phyloP scores from a whole-genome alignment of 2,113 vertebrate species.

The Suricata suricatta region DNA sequence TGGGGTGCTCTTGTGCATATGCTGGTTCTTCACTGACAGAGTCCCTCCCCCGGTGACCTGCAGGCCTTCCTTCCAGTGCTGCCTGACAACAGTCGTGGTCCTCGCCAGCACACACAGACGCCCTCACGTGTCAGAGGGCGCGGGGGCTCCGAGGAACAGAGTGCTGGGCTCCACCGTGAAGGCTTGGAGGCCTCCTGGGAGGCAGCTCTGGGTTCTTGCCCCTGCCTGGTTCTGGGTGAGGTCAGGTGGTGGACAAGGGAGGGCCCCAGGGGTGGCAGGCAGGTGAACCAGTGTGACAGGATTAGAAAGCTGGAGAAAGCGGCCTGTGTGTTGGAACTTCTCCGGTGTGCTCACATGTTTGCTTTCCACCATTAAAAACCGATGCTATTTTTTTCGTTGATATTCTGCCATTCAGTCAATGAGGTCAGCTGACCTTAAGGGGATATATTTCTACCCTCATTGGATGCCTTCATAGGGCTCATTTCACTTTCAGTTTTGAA shows the following conservation, averaged over 20 bases:
- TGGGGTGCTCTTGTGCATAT: accelerated
- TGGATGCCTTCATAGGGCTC: neutral
- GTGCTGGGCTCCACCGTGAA: accelerated
- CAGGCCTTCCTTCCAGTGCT: neutral
- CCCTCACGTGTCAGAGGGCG: neutral
- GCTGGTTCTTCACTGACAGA: neutral
- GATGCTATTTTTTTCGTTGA: neutral
- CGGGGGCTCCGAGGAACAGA: neutral
- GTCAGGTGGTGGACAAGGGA: accelerated
- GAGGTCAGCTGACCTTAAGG: neutral
- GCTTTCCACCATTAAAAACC: neutral
- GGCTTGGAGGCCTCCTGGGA: neutral
- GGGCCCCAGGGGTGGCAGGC: accelerated
- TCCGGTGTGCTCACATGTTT: neutral
- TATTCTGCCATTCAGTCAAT: neutral
- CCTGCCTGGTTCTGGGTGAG: neutral
- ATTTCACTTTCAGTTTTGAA: neutral
- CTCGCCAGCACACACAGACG: accelerated
- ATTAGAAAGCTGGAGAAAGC: neutral
- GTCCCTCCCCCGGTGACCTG: neutral
- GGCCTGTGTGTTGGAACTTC: neutral
- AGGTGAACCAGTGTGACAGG: neutral
- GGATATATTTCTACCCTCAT: neutral
- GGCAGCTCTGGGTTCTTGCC: accelerated
- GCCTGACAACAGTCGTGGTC: neutral